Evolutionary conservation across 2,113 vertebrate genomes (phyloP).

Genomic region (Columba janthina): DNA sequence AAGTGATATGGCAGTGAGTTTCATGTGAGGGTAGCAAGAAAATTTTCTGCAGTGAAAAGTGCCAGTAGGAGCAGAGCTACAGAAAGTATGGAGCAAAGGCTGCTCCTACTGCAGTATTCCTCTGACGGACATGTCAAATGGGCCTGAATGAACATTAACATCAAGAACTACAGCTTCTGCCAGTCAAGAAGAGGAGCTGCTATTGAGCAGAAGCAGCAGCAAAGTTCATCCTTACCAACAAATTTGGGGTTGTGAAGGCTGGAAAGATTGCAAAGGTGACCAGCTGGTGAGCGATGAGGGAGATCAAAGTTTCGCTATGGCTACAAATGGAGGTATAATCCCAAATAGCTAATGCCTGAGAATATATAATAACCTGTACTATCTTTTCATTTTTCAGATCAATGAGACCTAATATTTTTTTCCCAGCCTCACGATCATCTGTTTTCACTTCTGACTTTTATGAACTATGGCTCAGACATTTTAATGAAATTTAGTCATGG

Average conservation of each 20-base stretch:
- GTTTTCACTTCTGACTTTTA: slow-evolving; percentile 57
- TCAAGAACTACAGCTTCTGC: neutral
- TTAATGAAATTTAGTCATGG: slow-evolving; percentile 57
- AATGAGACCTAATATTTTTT: neutral
- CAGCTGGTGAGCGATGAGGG: fast-evolving
- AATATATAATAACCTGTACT: neutral
- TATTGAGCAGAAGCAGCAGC: neutral
- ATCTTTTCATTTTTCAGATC: slow-evolving; percentile 33
- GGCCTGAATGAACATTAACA: neutral
- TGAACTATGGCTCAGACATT: slow-evolving; percentile 19
- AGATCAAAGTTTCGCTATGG: neutral
- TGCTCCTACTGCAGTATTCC: neutral
- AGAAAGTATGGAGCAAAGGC: neutral
- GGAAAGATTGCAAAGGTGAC: neutral
- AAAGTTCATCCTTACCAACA: neutral
- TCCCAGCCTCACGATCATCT: neutral
- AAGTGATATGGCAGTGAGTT: neutral
- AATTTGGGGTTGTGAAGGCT: neutral
- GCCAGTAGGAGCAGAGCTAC: neutral
- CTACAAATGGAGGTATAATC: neutral
- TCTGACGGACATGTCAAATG: neutral
- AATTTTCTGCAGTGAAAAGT: neutral
- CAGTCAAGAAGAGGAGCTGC: neutral
- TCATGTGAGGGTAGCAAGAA: neutral
- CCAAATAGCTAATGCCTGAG: neutral